These are phyloP conservation scores for Drosophila mimetica DNA, from an alignment of 2,888 invertebrate genomes.

Conservation along the genomic window DNA sequence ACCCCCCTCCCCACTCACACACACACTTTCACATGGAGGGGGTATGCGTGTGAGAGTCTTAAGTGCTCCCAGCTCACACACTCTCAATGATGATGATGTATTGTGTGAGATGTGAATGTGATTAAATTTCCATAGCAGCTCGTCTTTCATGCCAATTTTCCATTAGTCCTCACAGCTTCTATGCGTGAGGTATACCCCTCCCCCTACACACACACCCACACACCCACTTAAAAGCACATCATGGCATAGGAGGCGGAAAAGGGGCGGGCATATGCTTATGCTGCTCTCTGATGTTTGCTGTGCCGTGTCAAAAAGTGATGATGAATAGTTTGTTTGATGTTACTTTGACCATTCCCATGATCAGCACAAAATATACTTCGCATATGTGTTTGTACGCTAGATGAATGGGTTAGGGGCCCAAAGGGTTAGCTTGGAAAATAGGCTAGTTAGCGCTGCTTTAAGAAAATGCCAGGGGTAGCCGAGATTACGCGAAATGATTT, in stretches of 20 bases:
- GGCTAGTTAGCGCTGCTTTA: constrained; percentile 33
- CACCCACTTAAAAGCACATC: constrained; percentile 72
- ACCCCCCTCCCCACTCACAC: constrained; percentile 35
- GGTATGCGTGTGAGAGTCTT: constrained; percentile 62
- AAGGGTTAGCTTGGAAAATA: constrained; percentile 40
- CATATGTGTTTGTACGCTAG: constrained; percentile 9
- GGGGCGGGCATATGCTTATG: constrained; percentile 31
- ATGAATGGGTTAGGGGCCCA: constrained; percentile 27
- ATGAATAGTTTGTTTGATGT: constrained; percentile 81
- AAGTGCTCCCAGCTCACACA: constrained; percentile 56
- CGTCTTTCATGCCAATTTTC: constrained; percentile 80
- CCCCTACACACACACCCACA: constrained; percentile 26
- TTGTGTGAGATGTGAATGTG: constrained; percentile 80
- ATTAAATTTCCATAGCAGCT: constrained; percentile 80
- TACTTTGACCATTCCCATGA: constrained; percentile 76
- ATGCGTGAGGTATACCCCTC: constrained; percentile 14
- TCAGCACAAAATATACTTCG: constrained; percentile 65
- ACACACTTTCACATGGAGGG: constrained; percentile 19
- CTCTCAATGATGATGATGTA: constrained; percentile 76
- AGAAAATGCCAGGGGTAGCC: constrained; percentile 18
- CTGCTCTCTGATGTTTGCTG: constrained; percentile 57
- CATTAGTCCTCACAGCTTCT: constrained; percentile 64
- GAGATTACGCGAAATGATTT: constrained; percentile 35
- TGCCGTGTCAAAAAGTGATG: constrained; percentile 74
- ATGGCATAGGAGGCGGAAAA: constrained; percentile 20